Percentiles rank a stretch among this genome's conserved stretches.
Conservation (phyloP, 2,888 invertebrate genomes). For the Clitarchus hookeri region DNA sequence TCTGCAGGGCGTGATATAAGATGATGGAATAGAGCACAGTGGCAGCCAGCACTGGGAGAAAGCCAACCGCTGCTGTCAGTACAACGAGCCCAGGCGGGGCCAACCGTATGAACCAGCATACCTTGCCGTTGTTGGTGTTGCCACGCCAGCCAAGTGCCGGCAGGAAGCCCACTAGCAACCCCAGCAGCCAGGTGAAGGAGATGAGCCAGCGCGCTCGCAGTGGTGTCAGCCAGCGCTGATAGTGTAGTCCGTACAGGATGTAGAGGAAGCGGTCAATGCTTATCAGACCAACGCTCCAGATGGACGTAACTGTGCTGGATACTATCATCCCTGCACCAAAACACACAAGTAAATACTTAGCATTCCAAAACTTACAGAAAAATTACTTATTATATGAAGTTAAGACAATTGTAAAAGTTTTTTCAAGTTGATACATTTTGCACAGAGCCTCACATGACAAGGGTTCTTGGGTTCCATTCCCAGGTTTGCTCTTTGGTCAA, state of each 20-base stretch:
- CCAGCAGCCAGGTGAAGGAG: conserved; percentile 63
- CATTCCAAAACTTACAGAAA: no score
- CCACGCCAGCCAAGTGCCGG: conserved; percentile 65
- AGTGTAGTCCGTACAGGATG: conserved; percentile 67
- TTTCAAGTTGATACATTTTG: no score
- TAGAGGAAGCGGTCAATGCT: conserved; percentile 68
- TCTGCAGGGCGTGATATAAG: conserved; percentile 61
- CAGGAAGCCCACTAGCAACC: conserved; percentile 62
- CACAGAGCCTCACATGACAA: no score
- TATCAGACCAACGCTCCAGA: conserved; percentile 66
- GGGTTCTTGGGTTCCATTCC: no score
- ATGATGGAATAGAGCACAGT: conserved; percentile 63
- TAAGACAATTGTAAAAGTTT: no score
- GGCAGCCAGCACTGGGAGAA: conserved; percentile 58
- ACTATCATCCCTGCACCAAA: conserved; percentile 62
- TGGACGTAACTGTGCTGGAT: conserved; percentile 66
- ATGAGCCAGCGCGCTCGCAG: conserved; percentile 62
- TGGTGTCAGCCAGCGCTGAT: conserved; percentile 65
- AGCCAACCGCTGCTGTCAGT: conserved; percentile 61
- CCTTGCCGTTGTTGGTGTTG: conserved; percentile 57
- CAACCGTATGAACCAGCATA: conserved; percentile 64
- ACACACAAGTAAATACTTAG: not conserved
- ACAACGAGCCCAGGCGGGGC: conserved; percentile 62
- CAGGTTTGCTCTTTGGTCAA: no score
- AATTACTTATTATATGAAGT: not conserved